Conservation (phyloP, 2,113 vertebrate species). For the Alethe diademata region DNA sequence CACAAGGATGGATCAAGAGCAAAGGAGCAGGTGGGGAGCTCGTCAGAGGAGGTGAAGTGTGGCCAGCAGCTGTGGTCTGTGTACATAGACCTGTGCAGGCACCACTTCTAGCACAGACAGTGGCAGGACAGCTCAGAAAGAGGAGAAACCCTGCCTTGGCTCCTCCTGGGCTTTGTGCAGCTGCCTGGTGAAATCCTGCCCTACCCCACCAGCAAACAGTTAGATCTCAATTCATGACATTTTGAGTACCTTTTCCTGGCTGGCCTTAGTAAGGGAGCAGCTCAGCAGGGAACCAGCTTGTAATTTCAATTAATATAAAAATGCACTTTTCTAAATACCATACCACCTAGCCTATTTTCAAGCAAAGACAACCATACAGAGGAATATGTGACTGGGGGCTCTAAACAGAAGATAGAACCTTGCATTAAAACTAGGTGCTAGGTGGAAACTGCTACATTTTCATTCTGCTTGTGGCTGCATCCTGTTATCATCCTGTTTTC, state of each 20-base stretch:
- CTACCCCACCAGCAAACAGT: not conserved
- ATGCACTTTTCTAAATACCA: not conserved
- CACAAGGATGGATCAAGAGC: not conserved
- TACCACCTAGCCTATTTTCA: not conserved
- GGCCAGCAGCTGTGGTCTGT: not conserved
- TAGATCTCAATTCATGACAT: not conserved
- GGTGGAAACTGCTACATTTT: not conserved
- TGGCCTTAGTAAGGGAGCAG: not conserved
- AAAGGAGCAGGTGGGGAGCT: not conserved
- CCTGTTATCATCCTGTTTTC: not conserved
- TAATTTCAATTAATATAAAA: constrained; percentile 3
- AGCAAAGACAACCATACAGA: not conserved
- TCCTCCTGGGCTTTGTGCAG: not conserved
- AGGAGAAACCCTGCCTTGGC: not conserved
- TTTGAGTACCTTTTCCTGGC: not conserved
- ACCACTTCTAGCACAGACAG: not conserved
- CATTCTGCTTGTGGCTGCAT: not conserved
- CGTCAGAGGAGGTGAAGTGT: not conserved
- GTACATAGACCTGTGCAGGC: not conserved
- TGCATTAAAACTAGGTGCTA: not conserved
- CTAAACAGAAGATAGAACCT: not conserved
- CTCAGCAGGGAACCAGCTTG: constrained; percentile 7
- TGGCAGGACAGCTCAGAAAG: not conserved
- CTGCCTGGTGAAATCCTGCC: not conserved
- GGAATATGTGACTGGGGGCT: not conserved